These are phyloP conservation scores for Nephrotoma guestfalica DNA, from an alignment of 2,888 invertebrate genomes.

Conservation along the genomic window DNA sequence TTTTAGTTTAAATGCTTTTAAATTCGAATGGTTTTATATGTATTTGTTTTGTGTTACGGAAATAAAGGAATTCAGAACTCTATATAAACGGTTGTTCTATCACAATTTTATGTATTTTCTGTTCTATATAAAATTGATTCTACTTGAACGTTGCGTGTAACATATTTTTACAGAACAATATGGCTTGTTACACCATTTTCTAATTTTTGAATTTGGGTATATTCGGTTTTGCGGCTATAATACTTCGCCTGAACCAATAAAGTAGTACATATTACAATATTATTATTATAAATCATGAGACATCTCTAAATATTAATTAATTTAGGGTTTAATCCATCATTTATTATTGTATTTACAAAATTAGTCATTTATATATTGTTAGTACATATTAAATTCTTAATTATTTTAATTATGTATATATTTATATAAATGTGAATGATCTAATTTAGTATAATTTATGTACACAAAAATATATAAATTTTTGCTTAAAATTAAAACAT, in stretches of 20 bases:
- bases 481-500: neutral
- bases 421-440: neutral
- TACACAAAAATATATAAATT: neutral
- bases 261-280: neutral
- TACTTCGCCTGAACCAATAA: neutral
- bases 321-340: neutral
- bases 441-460: neutral
- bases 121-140: neutral
- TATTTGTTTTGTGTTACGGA: neutral
- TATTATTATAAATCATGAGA: neutral
- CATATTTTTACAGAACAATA: neutral
- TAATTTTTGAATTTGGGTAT: neutral
- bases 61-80: neutral
- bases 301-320: neutral
- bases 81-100: neutral
- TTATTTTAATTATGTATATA: neutral
- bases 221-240: neutral
- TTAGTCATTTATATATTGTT: neutral
- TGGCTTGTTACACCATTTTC: neutral
- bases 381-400: neutral
- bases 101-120: neutral
- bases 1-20: neutral
- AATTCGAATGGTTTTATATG: neutral
- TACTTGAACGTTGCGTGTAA: neutral
- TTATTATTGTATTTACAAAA: neutral